phyloP scores from a whole-genome alignment of 1,140 invertebrate genomes.

The Campoletis sonorensis region DNA sequence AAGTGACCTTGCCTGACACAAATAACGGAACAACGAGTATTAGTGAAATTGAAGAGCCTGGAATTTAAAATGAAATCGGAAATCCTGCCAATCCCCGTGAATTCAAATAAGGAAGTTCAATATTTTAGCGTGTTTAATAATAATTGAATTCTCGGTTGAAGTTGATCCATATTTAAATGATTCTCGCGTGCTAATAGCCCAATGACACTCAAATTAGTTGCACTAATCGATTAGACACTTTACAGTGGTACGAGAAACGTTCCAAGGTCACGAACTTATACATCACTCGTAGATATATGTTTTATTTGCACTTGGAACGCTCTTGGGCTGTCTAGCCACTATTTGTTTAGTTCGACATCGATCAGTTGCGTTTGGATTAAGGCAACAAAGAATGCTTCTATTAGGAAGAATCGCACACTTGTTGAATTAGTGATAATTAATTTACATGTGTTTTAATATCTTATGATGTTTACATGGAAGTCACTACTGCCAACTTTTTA shows the following conservation, averaged over 20 bases:
- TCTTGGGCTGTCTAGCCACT: not conserved
- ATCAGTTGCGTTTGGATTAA: not conserved
- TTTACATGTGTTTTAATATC: not conserved
- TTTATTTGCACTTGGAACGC: slow-evolving; percentile 16
- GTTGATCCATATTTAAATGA: not conserved
- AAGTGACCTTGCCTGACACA: too few species aligned
- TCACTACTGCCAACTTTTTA: too few species aligned
- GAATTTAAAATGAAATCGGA: slow-evolving; percentile 36
- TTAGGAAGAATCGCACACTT: not conserved
- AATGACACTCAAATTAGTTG: slow-evolving; percentile 40
- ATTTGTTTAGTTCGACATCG: slow-evolving; percentile 15
- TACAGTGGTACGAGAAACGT: not conserved
- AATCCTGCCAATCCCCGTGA: slow-evolving; percentile 31
- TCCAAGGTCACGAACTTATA: slow-evolving; percentile 28
- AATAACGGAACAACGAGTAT: too few species aligned
- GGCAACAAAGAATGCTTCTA: not conserved
- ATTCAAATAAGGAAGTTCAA: not conserved
- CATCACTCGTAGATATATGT: not conserved
- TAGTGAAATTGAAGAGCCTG: not conserved
- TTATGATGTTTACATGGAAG: too few species aligned
- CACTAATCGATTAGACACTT: slow-evolving; percentile 42
- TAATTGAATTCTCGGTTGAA: not conserved
- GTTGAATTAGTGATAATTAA: not conserved
- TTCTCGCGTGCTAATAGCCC: not conserved
- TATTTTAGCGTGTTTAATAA: not conserved